These are phyloP conservation scores for Gonocerus acuteangulatus DNA, from an alignment of 2,888 invertebrate species.

Conservation along the genomic window DNA sequence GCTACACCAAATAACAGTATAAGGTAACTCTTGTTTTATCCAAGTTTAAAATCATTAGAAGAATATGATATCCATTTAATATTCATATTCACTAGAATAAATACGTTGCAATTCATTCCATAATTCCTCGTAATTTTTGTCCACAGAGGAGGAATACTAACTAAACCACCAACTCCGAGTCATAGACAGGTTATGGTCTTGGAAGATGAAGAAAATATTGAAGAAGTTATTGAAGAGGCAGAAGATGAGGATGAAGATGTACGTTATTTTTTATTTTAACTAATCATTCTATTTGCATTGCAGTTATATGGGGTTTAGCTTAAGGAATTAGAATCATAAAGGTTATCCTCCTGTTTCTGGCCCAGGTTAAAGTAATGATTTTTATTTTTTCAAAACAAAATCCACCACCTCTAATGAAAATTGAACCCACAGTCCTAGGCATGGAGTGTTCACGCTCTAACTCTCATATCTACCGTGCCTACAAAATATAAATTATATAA, in stretches of 20 bases:
- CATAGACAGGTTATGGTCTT: conserved; percentile 41
- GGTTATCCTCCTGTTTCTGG: no score
- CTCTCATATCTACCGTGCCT: no score
- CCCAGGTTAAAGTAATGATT: no score
- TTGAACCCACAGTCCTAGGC: no score
- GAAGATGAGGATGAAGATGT: conserved; percentile 45
- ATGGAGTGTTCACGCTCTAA: no score
- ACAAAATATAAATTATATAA: no score
- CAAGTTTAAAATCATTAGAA: neutral
- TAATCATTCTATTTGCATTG: conserved; percentile 27
- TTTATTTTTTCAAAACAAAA: no score
- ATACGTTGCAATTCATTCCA: neutral
- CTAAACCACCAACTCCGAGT: conserved; percentile 33
- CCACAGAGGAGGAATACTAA: conserved; percentile 41
- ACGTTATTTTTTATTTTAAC: conserved; percentile 36
- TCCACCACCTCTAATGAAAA: no score
- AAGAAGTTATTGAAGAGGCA: conserved; percentile 44
- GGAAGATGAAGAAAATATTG: conserved; percentile 46
- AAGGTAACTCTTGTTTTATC: conserved; percentile 32
- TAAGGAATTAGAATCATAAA: conserved; percentile 26
- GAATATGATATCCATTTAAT: neutral
- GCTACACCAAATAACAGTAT: conserved; percentile 41
- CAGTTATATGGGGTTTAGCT: conserved; percentile 25
- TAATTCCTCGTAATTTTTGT: no score
- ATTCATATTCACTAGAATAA: no score